Percentiles rank a stretch among this genome's conserved stretches.
Conservation (phyloP, 1,140 invertebrate species). For the Nephotettix cincticeps region DNA sequence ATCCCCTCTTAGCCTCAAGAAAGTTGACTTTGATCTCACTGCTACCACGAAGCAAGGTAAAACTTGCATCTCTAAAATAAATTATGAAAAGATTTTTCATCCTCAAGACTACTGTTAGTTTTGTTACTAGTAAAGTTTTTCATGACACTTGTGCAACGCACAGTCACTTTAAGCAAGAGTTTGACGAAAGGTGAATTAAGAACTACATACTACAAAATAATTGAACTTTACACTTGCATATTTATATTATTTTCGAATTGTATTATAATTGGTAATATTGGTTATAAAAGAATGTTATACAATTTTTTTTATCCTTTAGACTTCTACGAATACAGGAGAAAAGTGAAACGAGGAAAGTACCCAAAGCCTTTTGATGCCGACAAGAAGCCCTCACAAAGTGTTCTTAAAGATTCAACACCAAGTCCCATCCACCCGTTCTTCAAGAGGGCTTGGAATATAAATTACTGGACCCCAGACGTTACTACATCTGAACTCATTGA, state of each 20-base stretch:
- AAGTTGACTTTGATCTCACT: not conserved
- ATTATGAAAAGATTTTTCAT: no score
- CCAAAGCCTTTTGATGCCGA: constrained; percentile 31
- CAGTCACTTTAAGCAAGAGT: no score
- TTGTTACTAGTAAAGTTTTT: no score
- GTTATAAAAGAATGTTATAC: no score
- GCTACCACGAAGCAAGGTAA: not conserved
- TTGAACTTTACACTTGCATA: no score
- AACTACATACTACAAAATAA: no score
- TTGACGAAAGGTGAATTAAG: no score
- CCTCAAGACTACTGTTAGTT: no score
- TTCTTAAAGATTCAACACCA: constrained; percentile 32
- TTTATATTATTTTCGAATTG: no score
- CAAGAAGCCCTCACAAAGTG: constrained; percentile 35
- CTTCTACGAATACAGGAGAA: constrained; percentile 14
- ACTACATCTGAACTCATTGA: not conserved
- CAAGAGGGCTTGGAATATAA: constrained; percentile 9
- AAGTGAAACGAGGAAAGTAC: constrained; percentile 8
- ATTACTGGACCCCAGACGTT: constrained; percentile 8
- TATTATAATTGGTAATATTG: no score
- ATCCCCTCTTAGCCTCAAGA: not conserved
- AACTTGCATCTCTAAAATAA: no score
- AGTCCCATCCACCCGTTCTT: constrained; percentile 34
- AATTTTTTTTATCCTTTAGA: not conserved
- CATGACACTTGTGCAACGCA: no score